phyloP scores from a whole-genome alignment of 37 sponge, comb jelly and placozoan species.

The Eunapius fragilis region DNA sequence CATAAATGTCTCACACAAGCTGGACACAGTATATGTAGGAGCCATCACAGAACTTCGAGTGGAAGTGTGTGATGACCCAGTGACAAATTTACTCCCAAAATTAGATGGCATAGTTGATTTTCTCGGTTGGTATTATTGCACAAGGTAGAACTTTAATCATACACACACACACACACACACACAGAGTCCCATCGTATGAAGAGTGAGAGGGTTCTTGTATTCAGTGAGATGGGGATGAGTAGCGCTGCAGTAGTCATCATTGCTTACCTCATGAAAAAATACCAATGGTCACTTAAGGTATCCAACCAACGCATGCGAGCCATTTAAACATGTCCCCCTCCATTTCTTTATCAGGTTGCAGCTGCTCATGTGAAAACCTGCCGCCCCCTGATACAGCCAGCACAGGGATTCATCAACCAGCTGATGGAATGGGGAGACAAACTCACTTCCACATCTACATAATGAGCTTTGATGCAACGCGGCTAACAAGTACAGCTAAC shows the following conservation, averaged over 20 bases:
- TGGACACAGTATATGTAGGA: constrained; percentile 51
- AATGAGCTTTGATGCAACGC: not conserved
- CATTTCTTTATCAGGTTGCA: constrained; percentile 54
- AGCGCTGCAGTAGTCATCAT: constrained; percentile 58
- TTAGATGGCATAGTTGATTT: constrained; percentile 71
- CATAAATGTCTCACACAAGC: constrained; percentile 40
- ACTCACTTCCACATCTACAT: not conserved
- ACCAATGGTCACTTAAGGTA: constrained; percentile 79
- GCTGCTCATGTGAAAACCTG: constrained; percentile 55
- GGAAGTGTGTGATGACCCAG: constrained; percentile 45
- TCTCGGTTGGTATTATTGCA: constrained; percentile 54
- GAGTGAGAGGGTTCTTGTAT: constrained; percentile 72
- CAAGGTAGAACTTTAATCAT: not conserved
- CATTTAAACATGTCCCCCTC: not conserved
- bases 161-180: not conserved
- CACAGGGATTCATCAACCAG: constrained; percentile 63
- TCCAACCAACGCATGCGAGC: too few relatives aligned
- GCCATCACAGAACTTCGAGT: constrained; percentile 50
- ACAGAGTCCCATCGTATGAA: constrained; percentile 51
- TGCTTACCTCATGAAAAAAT: constrained; percentile 82
- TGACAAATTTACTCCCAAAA: constrained; percentile 27
- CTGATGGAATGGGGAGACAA: constrained; percentile 74
- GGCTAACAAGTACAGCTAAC: too few relatives aligned
- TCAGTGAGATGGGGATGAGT: constrained; percentile 70
- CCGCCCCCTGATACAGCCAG: constrained; percentile 61